These are phyloP conservation scores for Nysson spinosus DNA, from an alignment of 2,888 invertebrate species.

Conservation along the genomic window DNA sequence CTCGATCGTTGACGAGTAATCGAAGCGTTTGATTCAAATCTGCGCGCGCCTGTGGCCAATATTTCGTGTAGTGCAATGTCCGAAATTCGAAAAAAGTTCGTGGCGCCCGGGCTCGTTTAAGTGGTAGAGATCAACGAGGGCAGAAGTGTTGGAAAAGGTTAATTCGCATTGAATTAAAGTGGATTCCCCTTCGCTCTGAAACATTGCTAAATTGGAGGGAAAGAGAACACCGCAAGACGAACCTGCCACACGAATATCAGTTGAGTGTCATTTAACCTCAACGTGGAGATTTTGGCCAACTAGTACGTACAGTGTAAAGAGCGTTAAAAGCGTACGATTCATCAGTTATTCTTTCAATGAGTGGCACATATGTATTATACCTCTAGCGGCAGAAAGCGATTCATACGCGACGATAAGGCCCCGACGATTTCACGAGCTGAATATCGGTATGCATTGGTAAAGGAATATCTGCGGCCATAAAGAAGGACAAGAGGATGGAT, in stretches of 20 bases:
- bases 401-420: too few species aligned
- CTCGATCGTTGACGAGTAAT: too few species aligned
- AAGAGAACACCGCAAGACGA: slow-evolving; percentile 6
- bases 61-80: background rate
- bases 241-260: background rate
- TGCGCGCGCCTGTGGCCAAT: too few species aligned
- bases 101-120: slow-evolving; percentile 23
- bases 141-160: slow-evolving; percentile 52
- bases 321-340: too few species aligned
- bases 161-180: slow-evolving; percentile 58
- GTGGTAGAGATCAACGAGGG: slow-evolving; percentile 48
- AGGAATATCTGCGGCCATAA: too few species aligned
- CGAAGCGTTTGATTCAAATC: too few species aligned
- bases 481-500: too few species aligned
- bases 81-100: slow-evolving; percentile 30
- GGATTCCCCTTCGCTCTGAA: slow-evolving; percentile 15
- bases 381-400: too few species aligned
- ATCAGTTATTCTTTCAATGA: background rate
- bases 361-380: too few species aligned
- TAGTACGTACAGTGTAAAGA: too few species aligned
- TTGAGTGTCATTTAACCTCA: slow-evolving; percentile 30
- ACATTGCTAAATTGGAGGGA: slow-evolving; percentile 10
- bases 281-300: slow-evolving; percentile 9
- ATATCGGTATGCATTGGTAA: background rate
- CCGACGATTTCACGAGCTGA: background rate